Conservation (phyloP, 2,888 invertebrate genomes). For the Pyrrhosoma nymphula region DNA sequence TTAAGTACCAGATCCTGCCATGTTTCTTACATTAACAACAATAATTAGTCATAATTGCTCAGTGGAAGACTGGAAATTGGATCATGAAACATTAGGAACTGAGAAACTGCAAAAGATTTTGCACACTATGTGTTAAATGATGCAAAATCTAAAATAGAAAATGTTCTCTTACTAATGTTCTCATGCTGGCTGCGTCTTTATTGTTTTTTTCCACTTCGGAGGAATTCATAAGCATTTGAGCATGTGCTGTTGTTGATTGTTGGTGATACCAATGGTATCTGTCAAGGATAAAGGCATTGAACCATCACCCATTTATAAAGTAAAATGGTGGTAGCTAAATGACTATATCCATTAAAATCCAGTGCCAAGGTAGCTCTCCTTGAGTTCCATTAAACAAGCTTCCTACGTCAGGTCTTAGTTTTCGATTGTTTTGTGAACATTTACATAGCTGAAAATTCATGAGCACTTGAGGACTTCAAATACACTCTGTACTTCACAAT, state of each 20-base stretch:
- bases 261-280: neutral
- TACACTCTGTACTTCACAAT: constrained; percentile 8
- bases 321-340: neutral
- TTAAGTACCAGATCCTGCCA: too few species aligned
- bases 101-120: too few species aligned
- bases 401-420: neutral
- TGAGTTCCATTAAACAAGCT: neutral
- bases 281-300: too few species aligned
- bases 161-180: neutral
- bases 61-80: too few species aligned
- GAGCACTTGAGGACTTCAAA: constrained; percentile 2
- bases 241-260: neutral
- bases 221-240: neutral
- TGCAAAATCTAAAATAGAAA: neutral
- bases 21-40: too few species aligned
- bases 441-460: neutral
- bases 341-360: too few species aligned
- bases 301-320: neutral
- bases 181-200: neutral
- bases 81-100: too few species aligned
- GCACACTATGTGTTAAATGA: too few species aligned
- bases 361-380: neutral
- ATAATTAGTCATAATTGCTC: too few species aligned
- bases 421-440: neutral
- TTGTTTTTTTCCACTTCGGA: neutral